Evolutionary conservation across 2,888 invertebrate species (phyloP).

Genomic region (Myathropa florea): DNA sequence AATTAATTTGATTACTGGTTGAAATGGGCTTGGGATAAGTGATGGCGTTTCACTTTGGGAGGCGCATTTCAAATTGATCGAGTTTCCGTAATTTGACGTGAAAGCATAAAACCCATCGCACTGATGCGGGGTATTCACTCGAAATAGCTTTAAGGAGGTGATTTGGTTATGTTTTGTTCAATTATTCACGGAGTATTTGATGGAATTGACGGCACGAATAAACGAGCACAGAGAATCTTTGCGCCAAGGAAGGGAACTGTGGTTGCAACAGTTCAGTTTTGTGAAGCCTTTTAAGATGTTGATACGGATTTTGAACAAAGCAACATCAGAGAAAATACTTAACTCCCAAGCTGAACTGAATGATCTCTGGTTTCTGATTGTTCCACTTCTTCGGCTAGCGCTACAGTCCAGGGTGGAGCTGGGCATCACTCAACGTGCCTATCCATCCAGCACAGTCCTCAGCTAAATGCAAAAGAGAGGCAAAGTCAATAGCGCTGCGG

Average conservation of each 20-base stretch:
- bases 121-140: neutral
- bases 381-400: too few species aligned
- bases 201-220: neutral
- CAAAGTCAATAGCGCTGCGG: too few species aligned
- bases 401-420: too few species aligned
- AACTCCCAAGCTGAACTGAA: too few species aligned
- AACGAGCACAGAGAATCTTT: neutral
- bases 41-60: conserved; percentile 24
- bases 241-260: too few species aligned
- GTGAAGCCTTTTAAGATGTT: too few species aligned
- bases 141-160: neutral
- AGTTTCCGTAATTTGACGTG: neutral
- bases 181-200: neutral
- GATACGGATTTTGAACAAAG: too few species aligned
- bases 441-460: too few species aligned
- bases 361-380: too few species aligned
- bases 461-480: too few species aligned
- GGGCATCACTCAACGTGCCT: too few species aligned
- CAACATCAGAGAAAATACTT: too few species aligned
- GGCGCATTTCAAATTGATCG: conserved; percentile 19
- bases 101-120: neutral
- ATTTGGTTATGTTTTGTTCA: neutral
- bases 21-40: conserved; percentile 35
- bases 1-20: conserved; percentile 55
- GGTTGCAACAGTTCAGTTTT: neutral